These are phyloP conservation scores for Nothobranchius kuhntae DNA, from an alignment of 2,113 vertebrate genomes.

Conservation along the genomic window DNA sequence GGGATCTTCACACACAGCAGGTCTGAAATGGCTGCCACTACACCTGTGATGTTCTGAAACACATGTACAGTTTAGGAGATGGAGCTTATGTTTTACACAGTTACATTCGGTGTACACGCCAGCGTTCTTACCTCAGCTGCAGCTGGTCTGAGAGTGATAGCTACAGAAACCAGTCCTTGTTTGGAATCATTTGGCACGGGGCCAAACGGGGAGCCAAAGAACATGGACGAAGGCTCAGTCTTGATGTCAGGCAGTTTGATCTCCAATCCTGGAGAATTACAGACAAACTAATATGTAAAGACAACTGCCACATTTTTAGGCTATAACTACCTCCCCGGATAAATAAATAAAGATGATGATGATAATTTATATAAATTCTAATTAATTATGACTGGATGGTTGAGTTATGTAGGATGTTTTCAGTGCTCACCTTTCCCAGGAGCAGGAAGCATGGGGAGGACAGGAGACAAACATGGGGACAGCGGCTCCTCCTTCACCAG, in stretches of 20 bases:
- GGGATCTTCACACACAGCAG: constrained; percentile 87
- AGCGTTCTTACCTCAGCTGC: constrained; percentile 88
- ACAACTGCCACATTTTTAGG: neutral
- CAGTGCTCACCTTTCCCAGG: constrained; percentile 86
- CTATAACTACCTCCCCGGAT: neutral
- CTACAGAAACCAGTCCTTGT: constrained; percentile 92
- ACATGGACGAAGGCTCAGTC: constrained; percentile 80
- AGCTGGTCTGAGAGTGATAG: constrained; percentile 92
- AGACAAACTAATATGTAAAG: neutral
- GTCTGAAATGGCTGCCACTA: constrained; percentile 83
- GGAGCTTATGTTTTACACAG: neutral
- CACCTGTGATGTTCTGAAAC: constrained; percentile 86
- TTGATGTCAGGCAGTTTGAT: constrained; percentile 87
- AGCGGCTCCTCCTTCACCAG: constrained; percentile 91
- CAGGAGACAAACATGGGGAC: constrained; percentile 90
- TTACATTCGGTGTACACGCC: neutral
- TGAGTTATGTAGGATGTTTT: neutral
- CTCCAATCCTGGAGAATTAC: constrained; percentile 80
- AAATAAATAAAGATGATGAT: too few relatives aligned
- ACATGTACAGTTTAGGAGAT: neutral
- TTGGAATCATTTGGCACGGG: constrained; percentile 84
- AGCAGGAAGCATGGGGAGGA: constrained; percentile 91
- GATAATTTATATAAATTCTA: neutral
- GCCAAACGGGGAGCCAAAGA: constrained; percentile 81
- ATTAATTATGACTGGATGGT: constrained; percentile 6